Evolutionary conservation across 2,113 vertebrate genomes (phyloP), one percentile per base, ranked within the genome.

Genomic region (Tragulus kanchil): DNA sequence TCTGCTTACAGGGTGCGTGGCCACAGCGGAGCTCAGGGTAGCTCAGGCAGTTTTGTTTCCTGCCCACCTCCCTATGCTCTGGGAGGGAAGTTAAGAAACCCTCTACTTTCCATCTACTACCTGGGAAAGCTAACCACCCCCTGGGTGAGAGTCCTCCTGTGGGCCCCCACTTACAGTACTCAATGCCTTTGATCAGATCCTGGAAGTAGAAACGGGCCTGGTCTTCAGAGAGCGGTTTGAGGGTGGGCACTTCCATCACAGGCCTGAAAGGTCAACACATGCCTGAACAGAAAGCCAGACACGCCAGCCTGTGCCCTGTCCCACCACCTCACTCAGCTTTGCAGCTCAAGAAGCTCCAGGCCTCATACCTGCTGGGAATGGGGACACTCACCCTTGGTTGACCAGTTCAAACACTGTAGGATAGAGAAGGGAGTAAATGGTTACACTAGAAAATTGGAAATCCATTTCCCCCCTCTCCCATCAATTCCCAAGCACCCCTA

Each of bases 141-240:
- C 42, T 8, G 11, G 64, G 14, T 25, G 31, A n/a, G 19, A 31
- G 23, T 10, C 56, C 23, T 65, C 42, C 42, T 64, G 0, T 19
- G 17, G 42, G 59, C 19, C 81, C 81, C 77, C 1, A 50, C 99
- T 99, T 98, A 99, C 99, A 97, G 96, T 99, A 99, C 97, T 99
- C 99, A 3, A 99, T 99, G 98, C 99, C 99, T 98, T 99, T 99
- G 98, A 99, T 99, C 96, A 99, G 98, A 97, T 99, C 99, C 98
- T 99, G 99, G 98, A 99, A 99, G 98, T 99, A 99, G 98, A 99
- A 99, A 3, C 99, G 99, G 56, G 99, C 99, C 98, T 99, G 99
- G 97, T 99, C 99, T 97, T 99, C 99, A 0, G 99, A 99, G 69
- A 99, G 99, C 2, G 99, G 99, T 96, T 99, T 99, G 96, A 99